Base-by-base conservation (phyloP, 2,888 invertebrate species). In the Tenodera sinensis region DNA sequence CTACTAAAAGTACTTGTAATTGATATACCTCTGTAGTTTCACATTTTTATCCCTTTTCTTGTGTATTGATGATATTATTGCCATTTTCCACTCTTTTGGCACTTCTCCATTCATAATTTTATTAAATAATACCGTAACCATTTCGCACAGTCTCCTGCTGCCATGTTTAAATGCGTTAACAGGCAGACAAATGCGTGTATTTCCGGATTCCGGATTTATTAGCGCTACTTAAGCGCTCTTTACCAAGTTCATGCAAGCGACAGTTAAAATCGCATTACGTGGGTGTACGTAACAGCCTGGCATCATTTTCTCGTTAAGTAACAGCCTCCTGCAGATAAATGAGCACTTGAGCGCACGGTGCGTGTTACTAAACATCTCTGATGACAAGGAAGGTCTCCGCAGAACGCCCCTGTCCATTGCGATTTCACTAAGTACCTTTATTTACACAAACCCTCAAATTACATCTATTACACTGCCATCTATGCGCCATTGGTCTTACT, bases 361-460 rank as follows among this genome's bases (percentile, higher is more conserved):
- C 42, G 42, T 42, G 54, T 25, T 71, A 71, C 25, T 3, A 25
- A 71, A 71, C 54, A 20, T 71, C 54, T 71, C 54, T 71, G 54
- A 71, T 71, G 54, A 71, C 54, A 71, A 71, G 54, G 54, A 71
- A 71, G 54, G 54, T 20, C 54, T 3, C 54, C 54, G 54, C 54
- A 25, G 20, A 71, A 71, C 54, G 54, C 54, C 54, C 54, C 25
- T 71, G 54, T 71, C 54, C 54, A 71, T 71, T 71, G 54, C 54
- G 54, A 71, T 71, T 71, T 25, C 54, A 25, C 20, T 71, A 71
- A 71, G 54, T 71, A 71, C 54, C 54, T 54, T 85, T 85, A 85
- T 85, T 85, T 85, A 85, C 85, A 85, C 47, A 85, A 47, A 85
- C 28, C 28, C 85, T 85, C 47, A 47, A 85, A 85, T 85, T 85